Evolutionary conservation across 1,140 invertebrate genomes (phyloP).

Genomic region (Thaumetopoea pityocampa): DNA sequence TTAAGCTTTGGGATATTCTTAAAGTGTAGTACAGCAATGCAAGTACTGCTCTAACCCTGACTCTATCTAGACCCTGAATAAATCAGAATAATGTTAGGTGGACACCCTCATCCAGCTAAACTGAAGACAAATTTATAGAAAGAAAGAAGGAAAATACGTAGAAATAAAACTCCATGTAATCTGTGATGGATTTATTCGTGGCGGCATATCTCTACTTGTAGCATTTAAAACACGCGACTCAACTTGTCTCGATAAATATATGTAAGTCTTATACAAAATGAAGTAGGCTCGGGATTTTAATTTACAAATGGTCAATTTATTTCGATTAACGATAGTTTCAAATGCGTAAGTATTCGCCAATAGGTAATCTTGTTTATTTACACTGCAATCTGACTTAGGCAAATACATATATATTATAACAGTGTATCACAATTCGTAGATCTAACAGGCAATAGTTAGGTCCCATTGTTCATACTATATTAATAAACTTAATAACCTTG

Average conservation of each 20-base stretch:
- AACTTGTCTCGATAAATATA: slow-evolving; percentile 10
- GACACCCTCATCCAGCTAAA: no score
- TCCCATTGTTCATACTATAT: slow-evolving; percentile 48
- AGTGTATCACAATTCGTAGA: slow-evolving; percentile 28
- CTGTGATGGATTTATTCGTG: slow-evolving; percentile 19
- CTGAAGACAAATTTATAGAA: no score
- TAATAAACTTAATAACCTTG: slow-evolving; percentile 26
- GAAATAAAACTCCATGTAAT: slow-evolving; percentile 3
- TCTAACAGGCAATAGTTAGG: slow-evolving; percentile 54
- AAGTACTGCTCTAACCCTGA: no score
- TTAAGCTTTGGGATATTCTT: no score
- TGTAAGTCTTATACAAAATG: slow-evolving; percentile 9
- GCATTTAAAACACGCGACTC: slow-evolving; percentile 10
- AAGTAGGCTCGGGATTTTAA: slow-evolving; percentile 11
- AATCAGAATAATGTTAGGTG: no score
- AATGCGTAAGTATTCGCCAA: no score
- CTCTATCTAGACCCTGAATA: no score
- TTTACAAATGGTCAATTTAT: slow-evolving; percentile 9
- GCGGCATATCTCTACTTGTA: slow-evolving; percentile 8
- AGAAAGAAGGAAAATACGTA: not conserved
- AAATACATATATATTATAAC: slow-evolving; percentile 20
- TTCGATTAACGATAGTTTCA: no score
- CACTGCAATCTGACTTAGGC: slow-evolving; percentile 18
- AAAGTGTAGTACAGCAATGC: no score
- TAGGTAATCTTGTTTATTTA: slow-evolving; percentile 16